Percentiles rank a stretch among this genome's conserved stretches.
Evolutionary conservation across 2,797 vertebrate species (phyloP).

Genomic region (Xiphophorus birchmanni): DNA sequence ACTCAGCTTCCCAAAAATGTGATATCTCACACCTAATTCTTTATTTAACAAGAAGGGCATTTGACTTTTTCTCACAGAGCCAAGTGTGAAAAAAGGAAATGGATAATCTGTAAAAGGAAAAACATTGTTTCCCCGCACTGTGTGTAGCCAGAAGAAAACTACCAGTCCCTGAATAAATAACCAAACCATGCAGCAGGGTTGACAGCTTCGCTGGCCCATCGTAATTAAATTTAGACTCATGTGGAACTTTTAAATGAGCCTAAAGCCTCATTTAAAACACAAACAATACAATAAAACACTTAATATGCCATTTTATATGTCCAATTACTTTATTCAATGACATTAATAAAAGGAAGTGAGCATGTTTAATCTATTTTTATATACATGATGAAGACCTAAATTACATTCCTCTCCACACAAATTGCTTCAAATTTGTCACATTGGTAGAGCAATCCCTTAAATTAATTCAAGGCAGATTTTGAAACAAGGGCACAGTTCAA

Average conservation of each 20-base stretch:
- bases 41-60: not conserved
- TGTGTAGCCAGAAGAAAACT: not conserved
- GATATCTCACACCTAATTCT: not conserved
- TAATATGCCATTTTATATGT: not conserved
- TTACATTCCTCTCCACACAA: not conserved
- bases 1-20: not conserved
- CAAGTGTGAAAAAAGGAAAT: not conserved
- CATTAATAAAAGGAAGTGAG: not conserved
- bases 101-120: not conserved
- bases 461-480: slow-evolving; percentile 31
- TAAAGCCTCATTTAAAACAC: not conserved
- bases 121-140: not conserved
- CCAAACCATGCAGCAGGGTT: not conserved
- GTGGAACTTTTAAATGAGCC: not conserved
- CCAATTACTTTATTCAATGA: not conserved
- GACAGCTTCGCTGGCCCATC: not conserved
- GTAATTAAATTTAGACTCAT: not conserved
- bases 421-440: not conserved
- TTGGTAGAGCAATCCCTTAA: slow-evolving; percentile 24
- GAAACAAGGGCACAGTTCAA: not conserved
- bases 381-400: not conserved
- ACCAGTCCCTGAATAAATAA: not conserved
- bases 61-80: not conserved
- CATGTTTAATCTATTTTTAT: not conserved
- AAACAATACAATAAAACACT: not conserved